A percentile compares a stretch with the other conserved stretches of the same genome.
Evolutionary conservation across 2,888 invertebrate genomes (phyloP).

Genomic region (Torymus tubicola): DNA sequence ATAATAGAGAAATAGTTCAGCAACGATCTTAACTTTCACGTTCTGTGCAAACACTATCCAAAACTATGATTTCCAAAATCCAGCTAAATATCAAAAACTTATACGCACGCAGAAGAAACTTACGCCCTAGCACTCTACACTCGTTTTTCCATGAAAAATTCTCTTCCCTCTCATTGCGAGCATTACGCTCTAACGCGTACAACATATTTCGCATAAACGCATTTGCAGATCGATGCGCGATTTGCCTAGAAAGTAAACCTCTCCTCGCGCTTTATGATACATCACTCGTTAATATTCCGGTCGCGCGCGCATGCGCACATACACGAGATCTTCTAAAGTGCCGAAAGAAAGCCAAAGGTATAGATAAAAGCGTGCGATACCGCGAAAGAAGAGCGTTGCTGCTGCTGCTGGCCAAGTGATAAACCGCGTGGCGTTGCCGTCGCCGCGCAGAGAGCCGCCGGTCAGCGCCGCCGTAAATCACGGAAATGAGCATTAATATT

Average conservation of each 20-base stretch:
- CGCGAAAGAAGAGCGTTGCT: slow-evolving; percentile 29
- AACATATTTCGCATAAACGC: too few relatives aligned
- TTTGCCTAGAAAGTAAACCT: slow-evolving; percentile 31
- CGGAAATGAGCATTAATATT: slow-evolving; percentile 65
- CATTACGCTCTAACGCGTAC: neutral
- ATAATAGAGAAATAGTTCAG: too few relatives aligned
- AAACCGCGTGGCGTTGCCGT: slow-evolving; percentile 42
- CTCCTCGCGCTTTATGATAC: slow-evolving; percentile 4
- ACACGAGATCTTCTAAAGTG: slow-evolving; percentile 20
- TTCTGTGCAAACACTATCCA: too few relatives aligned
- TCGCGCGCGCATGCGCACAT: neutral
- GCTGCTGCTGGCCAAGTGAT: slow-evolving; percentile 37
- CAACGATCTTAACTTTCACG: too few relatives aligned
- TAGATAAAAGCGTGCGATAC: slow-evolving; percentile 41
- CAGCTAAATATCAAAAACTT: too few relatives aligned
- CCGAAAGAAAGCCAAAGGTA: slow-evolving; percentile 38
- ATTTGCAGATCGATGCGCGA: slow-evolving; percentile 20
- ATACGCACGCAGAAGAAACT: too few relatives aligned
- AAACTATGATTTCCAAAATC: too few relatives aligned
- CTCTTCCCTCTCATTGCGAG: too few relatives aligned
- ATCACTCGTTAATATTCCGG: slow-evolving; percentile 34
- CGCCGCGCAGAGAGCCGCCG: slow-evolving; percentile 37
- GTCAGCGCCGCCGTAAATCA: slow-evolving; percentile 61
- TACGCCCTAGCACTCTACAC: too few relatives aligned
- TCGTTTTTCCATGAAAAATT: too few relatives aligned